Evolutionary conservation across 2,797 vertebrate genomes (phyloP), one percentile per base, ranked within the genome.

Genomic region (Sebastolobus alascanus): DNA sequence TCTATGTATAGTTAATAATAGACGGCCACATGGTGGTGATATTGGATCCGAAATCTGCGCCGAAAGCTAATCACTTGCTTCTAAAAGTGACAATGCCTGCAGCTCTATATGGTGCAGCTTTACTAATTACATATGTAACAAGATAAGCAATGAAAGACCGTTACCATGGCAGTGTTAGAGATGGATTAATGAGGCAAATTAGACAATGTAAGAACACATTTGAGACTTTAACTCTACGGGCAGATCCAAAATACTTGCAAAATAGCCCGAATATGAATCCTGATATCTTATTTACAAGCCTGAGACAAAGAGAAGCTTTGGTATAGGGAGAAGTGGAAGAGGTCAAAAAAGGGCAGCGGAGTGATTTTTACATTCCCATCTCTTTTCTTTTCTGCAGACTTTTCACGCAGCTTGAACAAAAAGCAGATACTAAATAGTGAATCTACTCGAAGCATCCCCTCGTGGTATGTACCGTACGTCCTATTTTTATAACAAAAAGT

Each of bases 401-500:
- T 65, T 82, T 70, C 54, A 58, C 25, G 38, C 8, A 18, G 35
- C 63, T 82, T 67, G 8, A 73, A 84, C 20, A 9, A 25, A 79
- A 68, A 29, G 4, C 55, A 60, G 52, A 81, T 20, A 71, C 22
- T 61, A 55, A 77, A 66, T 22, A 13, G 12, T 25, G 13, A 80
- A 82, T 64, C 13, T 58, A 33, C 82, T 68, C 10, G 1, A 71
- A 64, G 69, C 58, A 35, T 70, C 58, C 37, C n/a, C 73, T 37
- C 6, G 13, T 71, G 70, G 75, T 63, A 52, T 52, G 33, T 20
- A 63, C 64, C 38, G 20, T 76, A 75, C 46, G 73, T 56, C 73
- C 79, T 88, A 84, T 83, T 83, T 90, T 82, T 80, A 68, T 67
- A 75, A 79, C 35, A 66, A 82, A 55, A 46, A 65, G 18, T 75